These are phyloP conservation scores for Schizaphis graminum DNA, from an alignment of 2,888 invertebrate species.

Conservation along the genomic window DNA sequence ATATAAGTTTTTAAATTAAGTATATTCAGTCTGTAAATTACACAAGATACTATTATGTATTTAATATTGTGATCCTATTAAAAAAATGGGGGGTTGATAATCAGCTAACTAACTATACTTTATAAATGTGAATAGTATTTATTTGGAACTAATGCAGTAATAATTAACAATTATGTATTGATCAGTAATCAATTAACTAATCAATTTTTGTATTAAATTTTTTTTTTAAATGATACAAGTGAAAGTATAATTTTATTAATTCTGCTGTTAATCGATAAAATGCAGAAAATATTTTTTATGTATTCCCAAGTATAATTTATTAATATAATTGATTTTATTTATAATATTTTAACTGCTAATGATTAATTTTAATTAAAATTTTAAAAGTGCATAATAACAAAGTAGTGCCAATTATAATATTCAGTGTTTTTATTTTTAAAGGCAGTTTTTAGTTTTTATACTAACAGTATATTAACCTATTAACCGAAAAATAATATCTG, in stretches of 20 bases:
- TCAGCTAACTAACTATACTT: neutral
- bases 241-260: neutral
- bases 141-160: neutral
- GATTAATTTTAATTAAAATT: neutral
- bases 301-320: neutral
- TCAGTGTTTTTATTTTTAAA: neutral
- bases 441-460: neutral
- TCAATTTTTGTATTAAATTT: neutral
- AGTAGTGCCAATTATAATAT: neutral
- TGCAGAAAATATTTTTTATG: neutral
- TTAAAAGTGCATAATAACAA: rapidly evolving
- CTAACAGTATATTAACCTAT: neutral
- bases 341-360: neutral
- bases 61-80: neutral
- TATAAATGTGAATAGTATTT: neutral
- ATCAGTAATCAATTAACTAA: neutral
- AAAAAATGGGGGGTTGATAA: neutral
- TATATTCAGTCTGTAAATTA: neutral
- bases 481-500: neutral
- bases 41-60: neutral
- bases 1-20: neutral
- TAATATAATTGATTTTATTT: neutral
- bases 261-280: neutral
- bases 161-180: neutral
- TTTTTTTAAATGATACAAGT: neutral